Evolutionary conservation across 1,140 invertebrate genomes (phyloP), one percentile per base, ranked within the genome.

Genomic region (Nephila pilipes): DNA sequence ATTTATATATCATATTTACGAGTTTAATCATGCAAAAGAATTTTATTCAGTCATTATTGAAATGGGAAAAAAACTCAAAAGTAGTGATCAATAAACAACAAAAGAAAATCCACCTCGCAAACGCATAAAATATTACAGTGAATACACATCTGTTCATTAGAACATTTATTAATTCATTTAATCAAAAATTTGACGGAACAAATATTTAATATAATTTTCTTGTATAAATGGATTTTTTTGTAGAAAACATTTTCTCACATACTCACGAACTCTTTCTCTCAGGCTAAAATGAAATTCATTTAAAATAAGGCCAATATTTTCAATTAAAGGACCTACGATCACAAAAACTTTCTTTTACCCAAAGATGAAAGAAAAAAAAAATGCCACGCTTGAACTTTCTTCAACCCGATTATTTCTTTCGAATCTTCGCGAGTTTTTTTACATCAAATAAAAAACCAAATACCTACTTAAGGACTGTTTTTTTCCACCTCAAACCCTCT

Each of bases 301-400:
- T 3, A 75, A 22, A 87, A 87, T 29, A 32, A 87, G 58, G 36
- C 54, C 55, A 60, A 87, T 25, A 25, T 38, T 87, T 87, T 25
- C 29, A 87, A 87, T 87, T 32, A 58, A 87, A 87, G 16, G 57
- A 36, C 29, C 20, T 36, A 29, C 6, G 57, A 14, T 32, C 16
- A 32, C 16, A 18, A 18, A 18, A 32, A 32, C 14, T 18, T 36
- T 60, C 58, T 75, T 75, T 29, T 18, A 75, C 32, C 14, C 29
- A 18, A 54, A 54, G 22, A 25, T 46, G 22, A 81, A 54, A 55
- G 25, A 81, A 81, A 46, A 55, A 55, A 81, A 81, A 46, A 20
- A 55, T 22, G 25, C 29, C 63, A 87, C 22, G 12, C 85, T 36
- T 54, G 5, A 16, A 14, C 22, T 87, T 87, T 29, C 85, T 87